Percentiles rank a stretch among this genome's conserved stretches.
Conservation (phyloP, 2,888 invertebrate genomes). For the Sphaerophoria taeniata region DNA sequence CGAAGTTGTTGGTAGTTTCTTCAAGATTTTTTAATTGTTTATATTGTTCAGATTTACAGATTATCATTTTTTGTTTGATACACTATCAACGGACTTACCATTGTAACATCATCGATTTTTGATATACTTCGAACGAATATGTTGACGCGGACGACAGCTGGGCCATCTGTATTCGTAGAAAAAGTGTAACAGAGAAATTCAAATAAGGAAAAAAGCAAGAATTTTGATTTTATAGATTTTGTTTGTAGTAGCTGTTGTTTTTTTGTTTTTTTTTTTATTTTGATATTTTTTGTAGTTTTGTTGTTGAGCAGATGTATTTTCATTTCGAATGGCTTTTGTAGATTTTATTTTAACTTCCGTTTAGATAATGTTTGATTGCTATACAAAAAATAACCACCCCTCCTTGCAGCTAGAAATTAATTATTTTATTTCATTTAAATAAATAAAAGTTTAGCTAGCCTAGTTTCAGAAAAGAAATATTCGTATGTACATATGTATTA, state of each 20-base stretch:
- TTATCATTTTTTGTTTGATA: conserved; percentile 69
- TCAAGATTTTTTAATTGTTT: conserved; percentile 41
- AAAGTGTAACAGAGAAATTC: conserved; percentile 76
- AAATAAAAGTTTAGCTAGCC: conserved; percentile 26
- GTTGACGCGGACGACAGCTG: conserved; percentile 98
- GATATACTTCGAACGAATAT: conserved; percentile 99
- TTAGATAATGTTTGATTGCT: conserved; percentile 3
- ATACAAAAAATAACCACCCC: conserved; percentile 41
- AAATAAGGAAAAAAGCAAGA: conserved; percentile 68
- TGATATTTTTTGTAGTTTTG: conserved; percentile 45
- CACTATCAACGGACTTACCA: conserved; percentile 90
- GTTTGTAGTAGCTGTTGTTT: no score
- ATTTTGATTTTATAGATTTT: conserved; percentile 56
- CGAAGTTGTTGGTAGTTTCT: conserved; percentile 52
- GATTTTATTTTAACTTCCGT: conserved; percentile 22
- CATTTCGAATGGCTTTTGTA: conserved; percentile 25
- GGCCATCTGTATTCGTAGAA: conserved; percentile 89
- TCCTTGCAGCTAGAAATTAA: conserved; percentile 44
- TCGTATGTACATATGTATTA: no score
- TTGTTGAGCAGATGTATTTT: conserved; percentile 47
- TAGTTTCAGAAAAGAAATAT: background rate
- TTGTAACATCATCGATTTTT: conserved; percentile 99
- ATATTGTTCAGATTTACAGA: conserved; percentile 61
- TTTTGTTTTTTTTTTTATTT: conserved; percentile 51
- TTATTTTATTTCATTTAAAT: background rate